These are phyloP conservation scores for Gibbula magus DNA, from an alignment of 2,888 invertebrate species.

Conservation along the genomic window DNA sequence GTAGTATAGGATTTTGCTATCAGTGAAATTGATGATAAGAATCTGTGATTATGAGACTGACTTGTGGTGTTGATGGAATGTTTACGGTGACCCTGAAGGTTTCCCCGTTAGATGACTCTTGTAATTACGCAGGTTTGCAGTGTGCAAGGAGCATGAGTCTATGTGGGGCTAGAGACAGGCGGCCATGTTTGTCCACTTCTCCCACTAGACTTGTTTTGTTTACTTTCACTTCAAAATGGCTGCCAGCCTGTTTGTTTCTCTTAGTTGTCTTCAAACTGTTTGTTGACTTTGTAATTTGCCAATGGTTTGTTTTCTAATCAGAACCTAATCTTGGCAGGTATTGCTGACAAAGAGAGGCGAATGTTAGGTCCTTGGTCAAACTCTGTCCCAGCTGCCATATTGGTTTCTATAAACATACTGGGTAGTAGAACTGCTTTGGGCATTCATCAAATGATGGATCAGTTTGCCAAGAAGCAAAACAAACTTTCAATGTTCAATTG, in stretches of 20 bases:
- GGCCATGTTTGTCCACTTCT: not conserved
- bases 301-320: slow-evolving; percentile 4
- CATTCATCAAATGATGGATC: no score
- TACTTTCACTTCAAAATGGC: slow-evolving; percentile 11
- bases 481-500: no score
- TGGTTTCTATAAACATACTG: no score
- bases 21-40: no score
- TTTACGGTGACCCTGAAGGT: not conserved
- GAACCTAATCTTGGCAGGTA: slow-evolving; percentile 1
- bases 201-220: slow-evolving; percentile 2
- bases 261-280: not conserved
- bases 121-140: not conserved
- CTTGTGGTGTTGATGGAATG: not conserved
- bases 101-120: not conserved
- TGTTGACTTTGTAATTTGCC: slow-evolving; percentile 6
- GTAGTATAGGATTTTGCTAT: no score
- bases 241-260: slow-evolving; percentile 3
- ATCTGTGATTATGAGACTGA: no score
- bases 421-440: no score
- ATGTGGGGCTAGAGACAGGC: not conserved
- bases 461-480: no score
- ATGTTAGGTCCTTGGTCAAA: no score
- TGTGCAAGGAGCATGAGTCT: not conserved
- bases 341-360: no score
- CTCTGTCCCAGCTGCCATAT: no score